These are phyloP conservation scores for Rutpela maculata DNA, from an alignment of 2,888 invertebrate genomes.

Conservation along the genomic window DNA sequence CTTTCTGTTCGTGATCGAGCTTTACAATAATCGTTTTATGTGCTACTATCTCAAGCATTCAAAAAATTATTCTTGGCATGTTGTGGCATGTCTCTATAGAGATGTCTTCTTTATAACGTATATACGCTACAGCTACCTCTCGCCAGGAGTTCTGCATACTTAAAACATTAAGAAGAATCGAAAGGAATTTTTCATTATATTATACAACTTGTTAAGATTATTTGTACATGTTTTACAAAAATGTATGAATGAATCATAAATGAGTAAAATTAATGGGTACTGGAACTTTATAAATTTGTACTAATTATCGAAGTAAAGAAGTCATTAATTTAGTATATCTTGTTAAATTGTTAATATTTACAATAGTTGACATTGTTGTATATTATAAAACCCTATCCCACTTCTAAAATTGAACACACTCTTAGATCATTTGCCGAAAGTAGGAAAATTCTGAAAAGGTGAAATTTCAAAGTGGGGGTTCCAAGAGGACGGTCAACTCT, in stretches of 20 bases:
- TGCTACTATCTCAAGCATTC: not conserved
- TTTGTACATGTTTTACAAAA: constrained; percentile 35
- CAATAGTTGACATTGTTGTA: too few species aligned
- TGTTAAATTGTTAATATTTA: too few species aligned
- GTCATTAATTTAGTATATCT: not conserved
- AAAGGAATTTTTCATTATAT: constrained; percentile 32
- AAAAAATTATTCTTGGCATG: not conserved
- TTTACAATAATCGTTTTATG: not conserved
- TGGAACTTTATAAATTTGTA: constrained; percentile 15
- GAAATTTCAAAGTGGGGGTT: too few species aligned
- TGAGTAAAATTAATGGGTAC: not conserved
- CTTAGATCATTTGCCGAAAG: too few species aligned
- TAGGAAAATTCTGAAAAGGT: too few species aligned
- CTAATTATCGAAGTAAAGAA: constrained; percentile 1
- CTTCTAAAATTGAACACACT: too few species aligned
- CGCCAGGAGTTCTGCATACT: constrained; percentile 58
- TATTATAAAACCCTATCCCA: too few species aligned
- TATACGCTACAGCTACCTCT: constrained; percentile 61
- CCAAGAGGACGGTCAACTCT: too few species aligned
- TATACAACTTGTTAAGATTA: constrained; percentile 40
- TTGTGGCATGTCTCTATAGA: constrained; percentile 45
- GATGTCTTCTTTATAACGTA: constrained; percentile 63
- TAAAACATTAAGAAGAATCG: constrained; percentile 32
- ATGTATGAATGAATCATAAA: constrained; percentile 34
- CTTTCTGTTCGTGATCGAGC: not conserved